phyloP scores from a whole-genome alignment of 2,888 invertebrate species.

The Noctuana brunneofusca region DNA sequence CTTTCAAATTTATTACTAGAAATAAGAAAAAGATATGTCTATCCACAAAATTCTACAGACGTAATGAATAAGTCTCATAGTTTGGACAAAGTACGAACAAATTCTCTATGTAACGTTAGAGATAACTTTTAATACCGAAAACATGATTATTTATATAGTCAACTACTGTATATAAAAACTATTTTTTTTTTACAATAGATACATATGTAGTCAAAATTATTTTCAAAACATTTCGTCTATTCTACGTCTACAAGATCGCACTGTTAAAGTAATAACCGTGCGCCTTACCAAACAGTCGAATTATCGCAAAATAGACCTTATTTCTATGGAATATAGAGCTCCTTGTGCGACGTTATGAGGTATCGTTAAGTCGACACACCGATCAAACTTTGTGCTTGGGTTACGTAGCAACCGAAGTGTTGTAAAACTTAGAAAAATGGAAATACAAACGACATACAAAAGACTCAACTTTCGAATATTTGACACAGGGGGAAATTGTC shows the following conservation, averaged over 20 bases:
- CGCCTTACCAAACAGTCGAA: slow-evolving; percentile 3
- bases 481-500: too few species aligned
- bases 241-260: slow-evolving; percentile 16
- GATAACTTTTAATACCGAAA: slow-evolving; percentile 16
- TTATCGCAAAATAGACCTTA: slow-evolving; percentile 19
- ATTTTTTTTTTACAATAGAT: background rate
- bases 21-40: slow-evolving; percentile 25
- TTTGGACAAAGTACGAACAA: slow-evolving; percentile 15
- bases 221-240: slow-evolving; percentile 15
- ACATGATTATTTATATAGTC: slow-evolving; percentile 1
- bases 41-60: slow-evolving; percentile 17
- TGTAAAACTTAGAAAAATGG: background rate
- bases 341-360: slow-evolving; percentile 24
- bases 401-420: background rate
- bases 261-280: slow-evolving; percentile 3
- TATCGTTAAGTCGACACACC: slow-evolving; percentile 10
- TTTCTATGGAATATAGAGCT: slow-evolving; percentile 13
- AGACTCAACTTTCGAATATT: background rate
- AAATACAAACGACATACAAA: too few species aligned
- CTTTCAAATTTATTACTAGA: slow-evolving; percentile 14
- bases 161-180: background rate
- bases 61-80: slow-evolving; percentile 24
- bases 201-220: background rate
- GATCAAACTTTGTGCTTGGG: slow-evolving; percentile 19
- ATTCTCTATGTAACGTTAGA: slow-evolving; percentile 13